Conservation (phyloP, 2,797 vertebrate species). For the Sus cebifrons region DNA sequence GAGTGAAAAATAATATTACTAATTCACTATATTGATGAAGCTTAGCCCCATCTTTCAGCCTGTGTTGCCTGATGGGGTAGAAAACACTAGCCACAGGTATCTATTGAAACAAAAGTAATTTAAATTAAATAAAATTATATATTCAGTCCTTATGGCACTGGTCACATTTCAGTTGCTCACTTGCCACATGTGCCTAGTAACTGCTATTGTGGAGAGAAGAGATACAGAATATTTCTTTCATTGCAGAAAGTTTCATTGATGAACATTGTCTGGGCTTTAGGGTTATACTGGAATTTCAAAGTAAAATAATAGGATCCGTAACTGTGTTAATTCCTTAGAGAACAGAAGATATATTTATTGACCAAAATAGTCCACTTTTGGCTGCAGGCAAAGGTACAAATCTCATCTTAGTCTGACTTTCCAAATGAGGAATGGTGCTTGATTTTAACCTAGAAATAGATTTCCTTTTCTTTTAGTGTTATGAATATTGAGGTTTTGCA, state of each 20-base stretch:
- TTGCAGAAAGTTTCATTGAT: not conserved
- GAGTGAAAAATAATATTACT: not conserved
- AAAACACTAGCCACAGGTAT: not conserved
- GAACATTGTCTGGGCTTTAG: not conserved
- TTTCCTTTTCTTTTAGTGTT: slow-evolving; percentile 2
- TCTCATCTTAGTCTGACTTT: slow-evolving; percentile 31
- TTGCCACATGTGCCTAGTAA: not conserved
- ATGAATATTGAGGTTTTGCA: slow-evolving; percentile 33
- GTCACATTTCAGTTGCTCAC: not conserved
- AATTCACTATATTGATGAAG: not conserved
- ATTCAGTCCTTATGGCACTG: not conserved
- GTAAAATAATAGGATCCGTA: not conserved
- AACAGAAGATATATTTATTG: not conserved
- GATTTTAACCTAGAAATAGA: slow-evolving; percentile 10
- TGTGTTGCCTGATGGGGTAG: not conserved
- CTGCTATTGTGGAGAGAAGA: not conserved
- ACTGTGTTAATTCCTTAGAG: not conserved
- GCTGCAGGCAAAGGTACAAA: not conserved
- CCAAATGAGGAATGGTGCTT: slow-evolving; percentile 22
- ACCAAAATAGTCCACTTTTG: not conserved
- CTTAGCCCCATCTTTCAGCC: not conserved
- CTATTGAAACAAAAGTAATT: not conserved
- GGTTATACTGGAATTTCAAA: not conserved
- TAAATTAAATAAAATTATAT: not conserved
- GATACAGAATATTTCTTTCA: not conserved